These are phyloP conservation scores for Pegoplata infirma DNA, from an alignment of 2,888 invertebrate species.

Conservation along the genomic window DNA sequence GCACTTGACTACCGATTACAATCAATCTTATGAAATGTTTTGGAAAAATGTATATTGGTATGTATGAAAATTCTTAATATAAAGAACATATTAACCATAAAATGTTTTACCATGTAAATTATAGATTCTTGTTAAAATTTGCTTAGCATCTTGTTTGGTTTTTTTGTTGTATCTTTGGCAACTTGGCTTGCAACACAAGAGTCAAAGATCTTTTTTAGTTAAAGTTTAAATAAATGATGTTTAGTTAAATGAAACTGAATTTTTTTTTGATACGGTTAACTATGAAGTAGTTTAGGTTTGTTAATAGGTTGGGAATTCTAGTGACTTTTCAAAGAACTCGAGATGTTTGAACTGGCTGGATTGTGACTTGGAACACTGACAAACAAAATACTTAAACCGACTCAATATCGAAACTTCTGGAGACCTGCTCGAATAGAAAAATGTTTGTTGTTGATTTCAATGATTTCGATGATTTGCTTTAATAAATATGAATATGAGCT, in stretches of 20 bases:
- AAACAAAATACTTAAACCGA: no score
- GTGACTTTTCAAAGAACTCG: no score
- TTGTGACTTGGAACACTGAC: no score
- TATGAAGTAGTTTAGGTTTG: neutral
- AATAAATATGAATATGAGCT: no score
- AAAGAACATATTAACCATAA: conserved; percentile 53
- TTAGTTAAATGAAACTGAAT: conserved; percentile 51
- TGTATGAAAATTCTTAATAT: conserved; percentile 32
- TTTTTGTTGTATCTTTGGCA: neutral
- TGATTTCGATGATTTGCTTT: no score
- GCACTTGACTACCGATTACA: conserved; percentile 76
- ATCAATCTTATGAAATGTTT: conserved; percentile 70
- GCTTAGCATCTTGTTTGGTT: conserved; percentile 20
- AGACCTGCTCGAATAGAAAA: no score
- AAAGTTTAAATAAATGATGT: conserved; percentile 47
- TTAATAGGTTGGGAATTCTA: neutral
- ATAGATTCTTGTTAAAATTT: conserved; percentile 61
- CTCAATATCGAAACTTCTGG: no score
- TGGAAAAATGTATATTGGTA: conserved; percentile 40
- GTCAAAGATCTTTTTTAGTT: conserved; percentile 28
- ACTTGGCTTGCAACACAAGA: conserved; percentile 32
- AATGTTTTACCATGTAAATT: conserved; percentile 55
- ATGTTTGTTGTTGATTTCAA: no score
- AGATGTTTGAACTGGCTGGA: no score
- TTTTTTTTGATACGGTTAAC: neutral